phyloP scores from a whole-genome alignment of 2,888 invertebrate genomes.

The Diarsia brunnea region DNA sequence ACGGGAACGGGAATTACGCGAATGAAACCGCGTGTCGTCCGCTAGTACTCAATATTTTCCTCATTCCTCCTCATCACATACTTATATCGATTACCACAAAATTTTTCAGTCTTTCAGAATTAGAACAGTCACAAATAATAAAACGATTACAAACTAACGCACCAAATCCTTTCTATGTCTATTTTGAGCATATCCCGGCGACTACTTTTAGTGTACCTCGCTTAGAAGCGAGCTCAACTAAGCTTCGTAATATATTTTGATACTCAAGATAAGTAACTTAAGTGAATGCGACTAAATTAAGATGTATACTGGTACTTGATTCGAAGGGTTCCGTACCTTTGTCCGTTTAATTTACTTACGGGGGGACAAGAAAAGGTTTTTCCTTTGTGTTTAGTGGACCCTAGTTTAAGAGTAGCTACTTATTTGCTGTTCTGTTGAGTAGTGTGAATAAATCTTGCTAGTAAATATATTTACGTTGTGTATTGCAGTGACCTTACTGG shows the following conservation, averaged over 20 bases:
- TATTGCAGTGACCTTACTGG: neutral
- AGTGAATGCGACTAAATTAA: constrained; percentile 49
- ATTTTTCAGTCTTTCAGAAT: neutral
- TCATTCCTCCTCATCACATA: no score
- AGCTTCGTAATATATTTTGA: constrained; percentile 31
- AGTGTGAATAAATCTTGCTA: constrained; percentile 5
- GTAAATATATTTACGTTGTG: no score
- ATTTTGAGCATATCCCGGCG: constrained; percentile 18
- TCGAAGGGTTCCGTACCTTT: constrained; percentile 31
- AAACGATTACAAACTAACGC: neutral
- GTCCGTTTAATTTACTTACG: constrained; percentile 48
- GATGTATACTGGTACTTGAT: constrained; percentile 39
- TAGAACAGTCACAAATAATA: neutral
- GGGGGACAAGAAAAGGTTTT: constrained; percentile 44
- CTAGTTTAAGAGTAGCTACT: neutral
- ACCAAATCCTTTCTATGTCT: neutral
- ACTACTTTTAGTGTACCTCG: neutral
- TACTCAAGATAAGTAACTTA: constrained; percentile 19
- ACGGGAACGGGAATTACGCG: no score
- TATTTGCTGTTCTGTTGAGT: constrained; percentile 5
- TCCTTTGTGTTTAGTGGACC: constrained; percentile 24
- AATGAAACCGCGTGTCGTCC: no score
- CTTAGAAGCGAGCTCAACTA: neutral
- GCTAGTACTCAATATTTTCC: no score
- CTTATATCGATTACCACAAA: no score